These are phyloP conservation scores for Ophion ellenae DNA, from an alignment of 2,888 invertebrate genomes.

Conservation along the genomic window DNA sequence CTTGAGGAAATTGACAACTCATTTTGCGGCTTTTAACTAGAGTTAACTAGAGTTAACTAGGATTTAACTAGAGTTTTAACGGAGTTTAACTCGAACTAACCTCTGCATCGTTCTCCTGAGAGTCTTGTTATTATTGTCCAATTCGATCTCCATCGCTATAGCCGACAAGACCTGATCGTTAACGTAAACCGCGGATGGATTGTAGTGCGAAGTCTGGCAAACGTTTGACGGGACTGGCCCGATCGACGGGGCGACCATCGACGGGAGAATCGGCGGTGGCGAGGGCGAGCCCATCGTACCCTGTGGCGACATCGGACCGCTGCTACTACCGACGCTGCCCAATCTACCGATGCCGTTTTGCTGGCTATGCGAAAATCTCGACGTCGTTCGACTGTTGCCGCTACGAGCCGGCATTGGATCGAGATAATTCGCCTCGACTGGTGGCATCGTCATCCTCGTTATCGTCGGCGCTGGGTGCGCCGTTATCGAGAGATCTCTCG, in stretches of 20 bases:
- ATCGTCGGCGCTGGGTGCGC: conserved; percentile 82
- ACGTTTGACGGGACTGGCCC: conserved; percentile 72
- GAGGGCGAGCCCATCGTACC: conserved; percentile 82
- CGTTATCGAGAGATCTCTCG: conserved; percentile 80
- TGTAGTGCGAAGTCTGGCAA: conserved; percentile 75
- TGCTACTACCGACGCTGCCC: conserved; percentile 82
- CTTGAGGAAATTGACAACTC: too few relatives aligned
- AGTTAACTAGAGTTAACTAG: too few relatives aligned
- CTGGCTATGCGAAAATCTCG: conserved; percentile 78
- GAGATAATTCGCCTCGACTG: conserved; percentile 84
- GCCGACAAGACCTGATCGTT: conserved; percentile 80
- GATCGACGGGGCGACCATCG: conserved; percentile 71
- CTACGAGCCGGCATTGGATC: conserved; percentile 83
- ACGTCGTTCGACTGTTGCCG: conserved; percentile 72
- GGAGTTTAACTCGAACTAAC: conserved; percentile 71
- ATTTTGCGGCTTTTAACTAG: too few relatives aligned
- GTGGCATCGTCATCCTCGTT: conserved; percentile 82
- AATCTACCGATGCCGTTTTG: conserved; percentile 80
- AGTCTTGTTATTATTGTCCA: conserved; percentile 85
- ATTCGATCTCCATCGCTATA: conserved; percentile 77
- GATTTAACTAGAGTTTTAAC: too few relatives aligned
- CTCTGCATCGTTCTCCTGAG: conserved; percentile 78
- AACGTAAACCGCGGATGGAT: conserved; percentile 82
- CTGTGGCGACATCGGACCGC: conserved; percentile 83
- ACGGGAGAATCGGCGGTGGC: conserved; percentile 79